phyloP scores from a whole-genome alignment of 2,797 vertebrate species.

The Staurois parvus region DNA sequence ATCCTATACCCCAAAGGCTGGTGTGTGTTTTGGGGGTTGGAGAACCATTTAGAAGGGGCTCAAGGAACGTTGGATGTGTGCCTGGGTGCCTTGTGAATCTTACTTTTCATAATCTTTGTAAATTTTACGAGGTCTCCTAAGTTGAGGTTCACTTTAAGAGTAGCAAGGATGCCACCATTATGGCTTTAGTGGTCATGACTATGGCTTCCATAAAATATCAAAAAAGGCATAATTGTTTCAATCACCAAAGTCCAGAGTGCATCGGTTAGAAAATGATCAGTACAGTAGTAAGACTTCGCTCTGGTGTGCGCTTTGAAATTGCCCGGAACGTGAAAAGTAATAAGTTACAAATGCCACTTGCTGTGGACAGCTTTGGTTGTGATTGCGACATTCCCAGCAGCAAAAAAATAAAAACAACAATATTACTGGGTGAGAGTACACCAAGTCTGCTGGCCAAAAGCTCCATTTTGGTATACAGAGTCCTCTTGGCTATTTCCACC shows the following conservation, averaged over 20 bases:
- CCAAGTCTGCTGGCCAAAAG: neutral
- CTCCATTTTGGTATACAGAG: too few relatives aligned
- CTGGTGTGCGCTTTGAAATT: slow-evolving; percentile 14
- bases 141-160: neutral
- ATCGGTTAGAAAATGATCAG: slow-evolving; percentile 3
- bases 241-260: neutral
- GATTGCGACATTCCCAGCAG: slow-evolving; percentile 12
- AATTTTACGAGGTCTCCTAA: too few relatives aligned
- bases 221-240: neutral
- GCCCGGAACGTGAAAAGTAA: slow-evolving; percentile 8
- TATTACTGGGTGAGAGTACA: neutral
- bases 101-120: too few relatives aligned
- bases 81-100: too few relatives aligned
- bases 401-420: neutral
- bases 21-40: too few relatives aligned
- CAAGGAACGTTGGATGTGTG: too few relatives aligned
- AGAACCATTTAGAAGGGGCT: too few relatives aligned
- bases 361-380: neutral
- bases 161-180: neutral
- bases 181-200: neutral
- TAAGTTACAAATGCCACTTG: slow-evolving; percentile 4
- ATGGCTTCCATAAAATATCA: neutral
- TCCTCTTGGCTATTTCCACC: slow-evolving; percentile 87
- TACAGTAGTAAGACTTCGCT: slow-evolving; percentile 28
- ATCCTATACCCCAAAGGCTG: too few relatives aligned